Base-by-base conservation (phyloP, 2,113 vertebrate species). In the Pleuronectes platessa region DNA sequence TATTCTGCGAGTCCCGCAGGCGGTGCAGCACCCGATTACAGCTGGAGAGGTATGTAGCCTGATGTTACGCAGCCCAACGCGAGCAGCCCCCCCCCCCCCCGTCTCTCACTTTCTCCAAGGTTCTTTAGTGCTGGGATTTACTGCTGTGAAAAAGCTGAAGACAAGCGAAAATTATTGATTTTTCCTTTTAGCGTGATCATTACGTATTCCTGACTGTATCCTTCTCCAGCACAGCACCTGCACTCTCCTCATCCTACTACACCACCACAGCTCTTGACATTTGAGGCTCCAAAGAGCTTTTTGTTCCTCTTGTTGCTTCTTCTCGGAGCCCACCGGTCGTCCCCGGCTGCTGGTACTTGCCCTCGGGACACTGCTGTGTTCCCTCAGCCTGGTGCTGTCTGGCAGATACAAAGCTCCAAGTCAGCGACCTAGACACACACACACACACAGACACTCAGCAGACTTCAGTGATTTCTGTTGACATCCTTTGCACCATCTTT, bases 101-200 rank as follows among this genome's bases (percentile, higher is more conserved):
- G 17, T 65, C 68, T 61, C 70, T 78, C 42, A 65, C 54, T 79
- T 67, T 62, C 63, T 74, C 69, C 21, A 55, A 60, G 71, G 31
- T 61, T 82, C 45, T 20, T 26, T 35, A 68, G 42, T 73, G 73
- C 65, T 24, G 4, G 35, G 56, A 63, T 88, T 82, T 76, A 79
- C 71, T 68, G 56, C 74, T 47, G 20, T 76, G 77, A 79, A 79
- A 84, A 86, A 58, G 71, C 78, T 77, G 55, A 71, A n/a, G 67
- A 85, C 49, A 81, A 84, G 61, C 76, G 69, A 84, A 83, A 71
- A 51, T 2, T 81, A 92, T 84, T 81, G 88, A 93, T 91, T 93
- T 93, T 89, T 71, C 37, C 58, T 58, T 72, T 71, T 61, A 55
- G 59, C 47, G 37, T 70, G 23, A 61, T 76, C 72, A 63, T 71